phyloP scores from a whole-genome alignment of 2,113 vertebrate genomes.

The Grammomys surdaster region DNA sequence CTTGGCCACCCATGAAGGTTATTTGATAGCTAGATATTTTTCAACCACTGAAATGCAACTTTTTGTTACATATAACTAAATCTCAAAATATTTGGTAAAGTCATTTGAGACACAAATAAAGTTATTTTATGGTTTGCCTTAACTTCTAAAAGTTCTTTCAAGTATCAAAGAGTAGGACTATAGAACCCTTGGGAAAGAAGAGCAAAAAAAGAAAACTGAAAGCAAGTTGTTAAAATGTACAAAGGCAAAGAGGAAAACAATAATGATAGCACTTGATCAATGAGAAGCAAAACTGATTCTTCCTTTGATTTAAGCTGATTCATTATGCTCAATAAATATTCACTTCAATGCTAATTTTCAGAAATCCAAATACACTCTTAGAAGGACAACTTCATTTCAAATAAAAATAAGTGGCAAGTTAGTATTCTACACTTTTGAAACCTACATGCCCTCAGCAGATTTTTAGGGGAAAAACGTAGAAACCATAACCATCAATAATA shows the following conservation, averaged over 20 bases:
- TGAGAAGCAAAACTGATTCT: not conserved
- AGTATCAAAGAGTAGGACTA: not conserved
- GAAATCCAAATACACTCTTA: not conserved
- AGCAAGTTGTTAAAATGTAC: not conserved
- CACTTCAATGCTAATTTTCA: not conserved
- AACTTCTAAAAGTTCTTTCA: not conserved
- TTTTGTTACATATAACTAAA: not conserved
- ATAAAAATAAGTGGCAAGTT: constrained; percentile 25
- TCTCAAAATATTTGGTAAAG: not conserved
- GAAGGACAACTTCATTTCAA: not conserved
- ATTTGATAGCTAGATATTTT: not conserved
- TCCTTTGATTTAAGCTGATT: not conserved
- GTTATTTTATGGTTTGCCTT: not conserved
- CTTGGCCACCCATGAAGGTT: no score
- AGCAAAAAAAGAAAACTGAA: not conserved
- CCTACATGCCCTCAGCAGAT: not conserved
- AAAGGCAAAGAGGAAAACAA: not conserved
- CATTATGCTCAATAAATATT: not conserved
- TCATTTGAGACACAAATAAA: constrained; percentile 14
- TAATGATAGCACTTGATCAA: not conserved
- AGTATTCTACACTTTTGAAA: not conserved
- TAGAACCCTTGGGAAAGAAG: not conserved
- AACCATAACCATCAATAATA: not conserved
- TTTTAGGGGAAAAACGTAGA: not conserved
- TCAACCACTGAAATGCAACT: not conserved